Base-by-base conservation (phyloP, 2,888 invertebrate genomes). In the Helobdella robusta region DNA sequence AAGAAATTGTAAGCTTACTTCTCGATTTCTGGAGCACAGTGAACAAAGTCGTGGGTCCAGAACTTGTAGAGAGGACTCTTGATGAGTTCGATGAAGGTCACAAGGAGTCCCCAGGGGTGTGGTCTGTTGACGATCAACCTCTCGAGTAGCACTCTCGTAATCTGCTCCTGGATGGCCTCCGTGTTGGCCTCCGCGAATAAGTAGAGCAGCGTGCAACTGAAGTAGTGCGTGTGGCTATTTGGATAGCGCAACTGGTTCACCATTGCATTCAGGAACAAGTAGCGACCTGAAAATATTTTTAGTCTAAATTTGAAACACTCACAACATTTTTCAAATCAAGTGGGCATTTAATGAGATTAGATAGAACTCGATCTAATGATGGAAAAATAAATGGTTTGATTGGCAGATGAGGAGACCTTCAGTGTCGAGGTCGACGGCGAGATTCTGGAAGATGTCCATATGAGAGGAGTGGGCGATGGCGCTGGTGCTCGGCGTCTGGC, bases 381-480 rank as follows among this genome's bases (percentile, higher is more conserved):
- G n/a, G n/a, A n/a, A n/a, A n/a, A n/a, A n/a, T n/a, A n/a, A n/a
- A n/a, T n/a, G n/a, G n/a, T n/a, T n/a, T n/a, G n/a, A n/a, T n/a
- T n/a, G n/a, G n/a, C n/a, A n/a, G n/a, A n/a, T n/a, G 28, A 20
- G 61, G 68, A 52, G 80, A 79, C 95, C 98, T 83, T 98, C 97
- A 15, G 90, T 94, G 79, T 98, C 97, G 70, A 98, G 85, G 81
- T 95, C 94, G 0, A 97, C 95, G 0, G 94, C 94, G 73, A 98
- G 84, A 82, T 95, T 97, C 82, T 98, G 97, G 84, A 98, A 98
- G 73, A 99, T 97, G 80, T 98, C 98, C 95, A 98, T 98, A 80
- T 94, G 97, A 0, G 97, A 89, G 36, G 94, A 93, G 79, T 97
- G 95, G 35, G 77, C 77, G 70, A 99, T 95, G n/a, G 94, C 95